Base-by-base conservation (phyloP, 2,113 vertebrate genomes). In the Origma solitaria region DNA sequence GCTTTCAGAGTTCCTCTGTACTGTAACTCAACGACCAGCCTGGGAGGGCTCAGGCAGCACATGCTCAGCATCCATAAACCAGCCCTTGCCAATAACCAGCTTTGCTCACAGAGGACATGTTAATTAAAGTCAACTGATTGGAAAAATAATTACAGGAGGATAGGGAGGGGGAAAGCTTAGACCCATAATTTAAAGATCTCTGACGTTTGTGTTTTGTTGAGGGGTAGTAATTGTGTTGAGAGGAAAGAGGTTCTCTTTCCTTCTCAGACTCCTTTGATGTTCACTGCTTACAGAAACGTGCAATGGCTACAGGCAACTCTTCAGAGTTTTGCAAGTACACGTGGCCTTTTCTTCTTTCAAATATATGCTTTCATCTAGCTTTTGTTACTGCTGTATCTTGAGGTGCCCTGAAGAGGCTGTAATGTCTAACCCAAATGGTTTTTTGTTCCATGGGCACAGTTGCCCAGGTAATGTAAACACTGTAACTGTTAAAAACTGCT, bases 71-170 rank as follows among this genome's bases (percentile, higher is more conserved):
- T 47, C n/a, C 11, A 51, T 58, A 94, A 94, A 82, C 45, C 80
- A 85, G 35, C 60, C 11, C 0, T 35, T 86, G 91, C 68, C 40
- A 3, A 31, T 89, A 84, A 44, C 20, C 17, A 11, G 31, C 40
- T 68, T 3, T 33, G 40, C 92, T 97, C 97, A 96, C 97, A 73
- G 66, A 92, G 82, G 91, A 96, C 95, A 50, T 24, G 58, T 88
- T 97, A 97, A 98, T 98, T 98, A 97, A 96, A 98, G 96, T 85
- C 96, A 97, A 95, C 97, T 97, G 97, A 97, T 92, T 96, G 97
- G 97, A 97, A 98, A 97, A 97, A 96, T 97, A 97, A 98, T 97
- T 97, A 97, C 93, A 94, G 93, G 81, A 89, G 62, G 96, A 92
- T 21, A 78, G 68, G 84, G 91, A 96, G 61, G 64, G 73, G 65